phyloP scores from a whole-genome alignment of 2,113 vertebrate genomes.

The Mesocricetus auratus region DNA sequence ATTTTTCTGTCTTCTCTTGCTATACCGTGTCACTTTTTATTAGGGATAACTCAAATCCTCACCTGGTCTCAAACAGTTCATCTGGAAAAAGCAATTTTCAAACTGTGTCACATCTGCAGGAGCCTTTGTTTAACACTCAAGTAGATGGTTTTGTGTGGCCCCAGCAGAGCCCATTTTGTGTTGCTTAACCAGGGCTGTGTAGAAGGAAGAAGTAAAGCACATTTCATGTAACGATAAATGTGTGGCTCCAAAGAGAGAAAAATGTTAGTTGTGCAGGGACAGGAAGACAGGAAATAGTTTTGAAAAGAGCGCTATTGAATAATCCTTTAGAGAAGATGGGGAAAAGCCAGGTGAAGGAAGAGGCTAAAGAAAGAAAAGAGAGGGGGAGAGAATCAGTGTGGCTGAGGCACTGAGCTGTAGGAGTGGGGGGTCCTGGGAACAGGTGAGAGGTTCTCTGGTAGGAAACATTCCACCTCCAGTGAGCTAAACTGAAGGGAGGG shows the following conservation, averaged over 20 bases:
- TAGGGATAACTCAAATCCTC: not conserved
- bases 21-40: not conserved
- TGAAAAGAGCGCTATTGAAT: not conserved
- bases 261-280: not conserved
- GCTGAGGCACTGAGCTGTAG: not conserved
- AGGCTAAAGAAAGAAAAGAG: not conserved
- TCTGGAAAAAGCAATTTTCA: not conserved
- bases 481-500: not conserved
- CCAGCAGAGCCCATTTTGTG: fast-evolving
- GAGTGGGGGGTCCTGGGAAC: not conserved
- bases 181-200: not conserved
- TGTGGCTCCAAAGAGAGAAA: not conserved
- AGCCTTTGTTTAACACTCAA: not conserved
- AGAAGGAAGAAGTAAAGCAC: not conserved
- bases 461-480: slow-evolving; percentile 36
- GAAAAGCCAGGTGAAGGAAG: not conserved
- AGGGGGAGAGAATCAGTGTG: not conserved
- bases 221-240: not conserved
- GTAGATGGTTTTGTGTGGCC: too few relatives aligned
- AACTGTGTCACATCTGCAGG: not conserved
- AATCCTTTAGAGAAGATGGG: not conserved
- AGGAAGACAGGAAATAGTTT: not conserved
- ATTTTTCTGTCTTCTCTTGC: not conserved
- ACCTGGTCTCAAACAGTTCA: not conserved
- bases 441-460: slow-evolving; percentile 8